Evolutionary conservation across 2,113 vertebrate genomes (phyloP), one percentile per base, ranked within the genome.

Genomic region (Apodemus sylvaticus): DNA sequence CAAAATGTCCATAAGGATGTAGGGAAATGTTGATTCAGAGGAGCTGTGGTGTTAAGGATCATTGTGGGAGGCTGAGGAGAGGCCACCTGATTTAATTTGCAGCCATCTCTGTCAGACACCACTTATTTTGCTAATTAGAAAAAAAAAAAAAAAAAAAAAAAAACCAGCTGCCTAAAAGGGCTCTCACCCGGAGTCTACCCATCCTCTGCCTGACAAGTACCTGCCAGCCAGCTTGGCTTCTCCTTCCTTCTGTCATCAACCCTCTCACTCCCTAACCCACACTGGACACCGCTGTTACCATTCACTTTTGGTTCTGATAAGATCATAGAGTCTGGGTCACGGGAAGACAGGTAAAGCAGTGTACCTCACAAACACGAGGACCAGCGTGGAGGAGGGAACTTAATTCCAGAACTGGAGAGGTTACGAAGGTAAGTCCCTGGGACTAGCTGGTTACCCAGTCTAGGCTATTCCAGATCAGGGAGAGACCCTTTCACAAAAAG

Each of bases 101-200:
- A 86, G 45, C 13, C 39, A 60, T 76, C 79, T 71, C 68, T 8
- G 0, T 29, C 19, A 0, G 3, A 31, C 7, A 66, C 64, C 85
- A 92, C 83, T 55, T 93, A 58, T 70, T 95, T 76, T 93, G 20
- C 79, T 96, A 45, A 86, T 93, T 90, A 85, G 55, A 31, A 94
- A 53, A 68, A 66, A 62, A 64, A 24, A 62, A 74, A 36, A 94
- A n/a, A n/a, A n/a, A n/a, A 51, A 29, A 64, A 62, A 66, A 64
- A 29, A 70, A 66, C n/a, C 48, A 81, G 58, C 74, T 55, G 36
- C 71, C 66, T 64, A 64, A 90, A 68, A 86, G 42, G 70, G 31
- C 31, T 22, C 45, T 48, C 66, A 3, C 13, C 20, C 5, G 14
- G 19, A 76, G 39, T n/a, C 83, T 24, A 76, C 92, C 20, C 19